Evolutionary conservation across 2,113 vertebrate genomes (phyloP).

Genomic region (Nyctereutes procyonoides): DNA sequence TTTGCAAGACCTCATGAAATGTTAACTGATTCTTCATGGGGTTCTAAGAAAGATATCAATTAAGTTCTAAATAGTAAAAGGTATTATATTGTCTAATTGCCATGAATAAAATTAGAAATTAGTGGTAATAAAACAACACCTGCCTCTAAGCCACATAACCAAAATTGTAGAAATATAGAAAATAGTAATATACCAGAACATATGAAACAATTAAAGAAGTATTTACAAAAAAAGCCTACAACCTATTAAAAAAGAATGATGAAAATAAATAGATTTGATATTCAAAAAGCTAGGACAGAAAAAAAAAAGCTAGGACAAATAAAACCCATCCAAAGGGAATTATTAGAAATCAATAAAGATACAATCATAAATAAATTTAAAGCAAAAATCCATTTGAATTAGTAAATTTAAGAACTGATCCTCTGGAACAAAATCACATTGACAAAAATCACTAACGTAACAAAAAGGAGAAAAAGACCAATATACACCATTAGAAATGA

Average conservation of each 20-base stretch:
- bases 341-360: neutral
- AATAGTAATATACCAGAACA: neutral
- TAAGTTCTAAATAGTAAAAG: neutral
- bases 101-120: slow-evolving; percentile 15
- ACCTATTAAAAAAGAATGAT: neutral
- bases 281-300: neutral
- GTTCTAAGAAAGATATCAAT: slow-evolving; percentile 11
- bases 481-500: neutral
- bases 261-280: neutral
- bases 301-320: neutral
- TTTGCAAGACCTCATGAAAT: neutral
- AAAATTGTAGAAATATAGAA: slow-evolving; percentile 23
- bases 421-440: neutral
- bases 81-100: neutral
- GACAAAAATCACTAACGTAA: neutral
- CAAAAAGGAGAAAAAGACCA: neutral
- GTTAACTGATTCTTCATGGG: neutral
- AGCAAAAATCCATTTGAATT: neutral
- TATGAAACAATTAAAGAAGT: neutral
- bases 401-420: neutral
- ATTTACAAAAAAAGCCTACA: neutral
- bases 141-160: slow-evolving; percentile 12
- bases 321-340: neutral
- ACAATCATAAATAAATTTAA: neutral
- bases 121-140: neutral